phyloP scores from a whole-genome alignment of 2,113 vertebrate genomes.

The Solenodon paradoxus region DNA sequence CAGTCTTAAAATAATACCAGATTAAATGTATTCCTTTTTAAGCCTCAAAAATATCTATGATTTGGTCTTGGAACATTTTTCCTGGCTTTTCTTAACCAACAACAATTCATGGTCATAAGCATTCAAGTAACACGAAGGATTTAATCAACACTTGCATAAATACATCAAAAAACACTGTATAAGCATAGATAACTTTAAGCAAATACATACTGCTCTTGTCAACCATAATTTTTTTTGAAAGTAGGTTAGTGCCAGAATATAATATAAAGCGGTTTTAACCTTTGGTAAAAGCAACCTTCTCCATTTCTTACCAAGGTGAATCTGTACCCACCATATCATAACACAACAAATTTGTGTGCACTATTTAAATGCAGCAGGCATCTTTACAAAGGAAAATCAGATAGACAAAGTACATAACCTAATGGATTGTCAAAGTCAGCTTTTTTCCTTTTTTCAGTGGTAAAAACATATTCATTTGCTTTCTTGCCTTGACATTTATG shows the following conservation, averaged over 20 bases:
- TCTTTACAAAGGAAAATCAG: slow-evolving; percentile 34
- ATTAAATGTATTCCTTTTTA: slow-evolving; percentile 1
- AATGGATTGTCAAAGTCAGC: slow-evolving; percentile 38
- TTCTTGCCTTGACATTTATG: slow-evolving; percentile 63
- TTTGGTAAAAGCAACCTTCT: slow-evolving; percentile 28
- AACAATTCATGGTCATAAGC: slow-evolving; percentile 44
- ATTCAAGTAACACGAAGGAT: slow-evolving; percentile 44
- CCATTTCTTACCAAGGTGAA: slow-evolving; percentile 31
- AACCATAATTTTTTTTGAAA: slow-evolving; percentile 53
- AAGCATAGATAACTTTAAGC: slow-evolving; percentile 51
- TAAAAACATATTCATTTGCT: slow-evolving; percentile 69
- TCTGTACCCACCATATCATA: not conserved
- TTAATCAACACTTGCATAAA: slow-evolving; percentile 56
- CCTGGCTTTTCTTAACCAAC: slow-evolving; percentile 36
- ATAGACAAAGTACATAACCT: slow-evolving; percentile 22
- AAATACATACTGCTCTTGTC: slow-evolving; percentile 51
- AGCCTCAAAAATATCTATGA: not conserved
- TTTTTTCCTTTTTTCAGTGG: slow-evolving; percentile 34
- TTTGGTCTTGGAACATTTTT: not conserved
- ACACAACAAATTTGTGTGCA: not conserved
- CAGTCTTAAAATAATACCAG: not conserved
- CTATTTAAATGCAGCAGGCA: not conserved
- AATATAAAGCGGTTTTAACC: slow-evolving; percentile 24
- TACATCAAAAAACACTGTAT: slow-evolving; percentile 11
- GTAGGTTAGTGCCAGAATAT: slow-evolving; percentile 29